Conservation (phyloP, 2,113 vertebrate species). For the Microcebus ravelobensis region DNA sequence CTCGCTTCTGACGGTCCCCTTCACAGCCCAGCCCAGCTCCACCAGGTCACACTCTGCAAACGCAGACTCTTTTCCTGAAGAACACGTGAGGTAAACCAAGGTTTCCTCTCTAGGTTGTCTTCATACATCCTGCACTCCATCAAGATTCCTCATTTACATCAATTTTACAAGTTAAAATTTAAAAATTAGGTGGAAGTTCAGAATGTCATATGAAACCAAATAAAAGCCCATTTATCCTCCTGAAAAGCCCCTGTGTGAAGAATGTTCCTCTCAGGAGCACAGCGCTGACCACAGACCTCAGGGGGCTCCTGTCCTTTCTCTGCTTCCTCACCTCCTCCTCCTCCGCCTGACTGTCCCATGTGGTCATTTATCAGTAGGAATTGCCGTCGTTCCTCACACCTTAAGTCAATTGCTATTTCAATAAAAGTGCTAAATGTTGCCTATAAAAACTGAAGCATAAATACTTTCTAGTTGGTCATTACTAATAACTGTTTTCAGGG, state of each 20-base stretch:
- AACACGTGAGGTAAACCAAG: background rate
- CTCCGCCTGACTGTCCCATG: background rate
- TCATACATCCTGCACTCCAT: background rate
- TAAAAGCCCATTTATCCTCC: background rate
- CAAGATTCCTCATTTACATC: background rate
- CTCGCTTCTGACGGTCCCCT: background rate
- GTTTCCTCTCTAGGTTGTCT: background rate
- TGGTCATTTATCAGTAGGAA: background rate
- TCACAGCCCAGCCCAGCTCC: too few species aligned
- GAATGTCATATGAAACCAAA: conserved; percentile 6
- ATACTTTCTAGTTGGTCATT: background rate
- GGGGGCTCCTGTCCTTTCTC: background rate
- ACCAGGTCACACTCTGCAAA: background rate
- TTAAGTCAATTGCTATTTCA: background rate
- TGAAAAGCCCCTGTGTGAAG: background rate
- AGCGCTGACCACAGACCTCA: background rate
- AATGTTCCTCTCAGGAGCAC: background rate
- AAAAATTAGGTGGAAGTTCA: background rate
- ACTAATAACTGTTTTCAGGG: background rate
- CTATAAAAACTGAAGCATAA: background rate
- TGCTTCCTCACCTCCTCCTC: background rate
- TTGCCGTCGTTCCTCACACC: background rate
- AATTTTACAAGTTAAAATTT: background rate
- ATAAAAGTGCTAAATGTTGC: background rate
- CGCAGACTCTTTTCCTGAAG: too few species aligned